Percentiles rank a stretch among this genome's conserved stretches.
Conservation (phyloP, 2,888 invertebrate species). For the Villa cingulata region DNA sequence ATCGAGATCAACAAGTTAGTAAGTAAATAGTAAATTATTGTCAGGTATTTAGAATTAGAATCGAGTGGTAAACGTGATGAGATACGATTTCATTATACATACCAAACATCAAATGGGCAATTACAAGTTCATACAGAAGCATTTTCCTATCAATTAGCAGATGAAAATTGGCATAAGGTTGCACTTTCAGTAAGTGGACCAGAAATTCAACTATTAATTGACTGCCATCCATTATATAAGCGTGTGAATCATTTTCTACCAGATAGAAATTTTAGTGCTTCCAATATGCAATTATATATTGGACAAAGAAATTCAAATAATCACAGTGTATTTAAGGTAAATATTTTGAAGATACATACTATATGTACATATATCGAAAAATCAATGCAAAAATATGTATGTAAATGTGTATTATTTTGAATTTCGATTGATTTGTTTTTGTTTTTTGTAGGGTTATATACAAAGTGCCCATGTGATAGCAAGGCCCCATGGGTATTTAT, state of each 20-base stretch:
- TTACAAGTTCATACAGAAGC: slow-evolving; percentile 62
- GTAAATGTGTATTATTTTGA: too few relatives aligned
- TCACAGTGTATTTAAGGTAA: slow-evolving; percentile 78
- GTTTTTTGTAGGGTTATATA: slow-evolving; percentile 63
- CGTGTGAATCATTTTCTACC: slow-evolving; percentile 60
- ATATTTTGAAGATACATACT: too few relatives aligned
- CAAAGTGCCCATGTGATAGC: slow-evolving; percentile 77
- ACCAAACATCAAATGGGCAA: slow-evolving; percentile 41
- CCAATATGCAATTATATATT: slow-evolving; percentile 66
- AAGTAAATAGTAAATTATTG: slow-evolving; percentile 35
- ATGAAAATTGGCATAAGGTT: slow-evolving; percentile 77
- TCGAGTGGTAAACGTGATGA: slow-evolving; percentile 80
- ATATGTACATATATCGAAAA: too few relatives aligned
- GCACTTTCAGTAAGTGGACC: slow-evolving; percentile 73
- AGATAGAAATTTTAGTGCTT: slow-evolving; percentile 60
- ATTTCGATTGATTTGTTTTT: too few relatives aligned
- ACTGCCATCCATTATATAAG: slow-evolving; percentile 76
- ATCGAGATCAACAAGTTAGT: slow-evolving; percentile 13
- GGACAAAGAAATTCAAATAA: slow-evolving; percentile 69
- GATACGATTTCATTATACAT: slow-evolving; percentile 67
- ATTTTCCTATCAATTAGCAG: slow-evolving; percentile 76
- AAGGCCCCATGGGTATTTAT: slow-evolving; percentile 72
- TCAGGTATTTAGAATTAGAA: slow-evolving; percentile 80
- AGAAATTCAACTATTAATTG: slow-evolving; percentile 70
- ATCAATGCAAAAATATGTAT: too few relatives aligned